Conservation (phyloP, 2,888 invertebrate species). For the Agrochola circellaris region DNA sequence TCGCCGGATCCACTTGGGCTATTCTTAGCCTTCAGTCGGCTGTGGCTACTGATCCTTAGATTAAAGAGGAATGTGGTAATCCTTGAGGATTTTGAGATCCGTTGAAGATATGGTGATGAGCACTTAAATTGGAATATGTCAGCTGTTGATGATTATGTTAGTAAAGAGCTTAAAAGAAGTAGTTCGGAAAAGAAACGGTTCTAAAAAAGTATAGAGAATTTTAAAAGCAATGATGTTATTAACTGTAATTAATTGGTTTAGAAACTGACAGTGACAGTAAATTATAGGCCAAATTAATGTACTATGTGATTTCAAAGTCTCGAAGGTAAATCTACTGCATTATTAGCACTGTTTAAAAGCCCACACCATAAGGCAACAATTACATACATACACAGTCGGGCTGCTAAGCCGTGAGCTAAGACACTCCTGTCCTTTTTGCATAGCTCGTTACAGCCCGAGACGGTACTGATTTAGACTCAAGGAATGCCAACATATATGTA, state of each 20-base stretch:
- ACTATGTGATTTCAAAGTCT: not conserved
- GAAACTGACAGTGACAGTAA: not conserved
- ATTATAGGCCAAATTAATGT: not conserved
- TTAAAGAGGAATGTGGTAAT: slow-evolving; percentile 57
- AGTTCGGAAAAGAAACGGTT: not conserved
- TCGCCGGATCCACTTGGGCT: slow-evolving; percentile 43
- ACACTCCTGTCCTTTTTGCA: slow-evolving; percentile 69
- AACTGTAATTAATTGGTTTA: not conserved
- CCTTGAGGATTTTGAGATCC: slow-evolving; percentile 48
- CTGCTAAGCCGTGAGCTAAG: slow-evolving; percentile 41
- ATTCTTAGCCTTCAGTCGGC: slow-evolving; percentile 44
- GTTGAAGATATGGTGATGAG: slow-evolving; percentile 51
- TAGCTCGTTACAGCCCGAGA: slow-evolving; percentile 61
- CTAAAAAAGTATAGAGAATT: not conserved
- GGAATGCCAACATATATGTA: slow-evolving; percentile 58
- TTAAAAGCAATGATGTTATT: not conserved
- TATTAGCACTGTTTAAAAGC: slow-evolving; percentile 21
- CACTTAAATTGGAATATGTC: slow-evolving; percentile 6
- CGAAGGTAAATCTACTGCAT: not conserved
- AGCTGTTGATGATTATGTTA: slow-evolving; percentile 27
- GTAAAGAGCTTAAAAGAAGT: not conserved
- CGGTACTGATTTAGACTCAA: slow-evolving; percentile 69
- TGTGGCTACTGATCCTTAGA: slow-evolving; percentile 48
- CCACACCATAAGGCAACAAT: slow-evolving; percentile 29
- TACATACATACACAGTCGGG: slow-evolving; percentile 19